Evolutionary conservation across 2,797 vertebrate genomes (phyloP).

Genomic region (Acrocephalus scirpaceus): DNA sequence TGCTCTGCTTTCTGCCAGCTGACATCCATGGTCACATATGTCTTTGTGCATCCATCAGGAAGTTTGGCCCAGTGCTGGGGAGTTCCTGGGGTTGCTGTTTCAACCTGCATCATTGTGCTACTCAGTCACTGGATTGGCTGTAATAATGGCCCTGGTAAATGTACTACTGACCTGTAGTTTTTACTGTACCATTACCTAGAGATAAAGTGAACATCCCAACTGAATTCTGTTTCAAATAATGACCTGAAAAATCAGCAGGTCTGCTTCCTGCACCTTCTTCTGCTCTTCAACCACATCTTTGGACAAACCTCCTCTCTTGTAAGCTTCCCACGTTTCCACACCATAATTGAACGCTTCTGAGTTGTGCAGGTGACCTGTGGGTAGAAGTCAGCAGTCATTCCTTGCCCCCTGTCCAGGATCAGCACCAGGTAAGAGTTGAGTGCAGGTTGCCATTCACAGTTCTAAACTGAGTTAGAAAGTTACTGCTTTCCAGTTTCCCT

Average conservation of each 20-base stretch:
- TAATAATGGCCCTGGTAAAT: neutral
- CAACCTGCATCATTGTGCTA: neutral
- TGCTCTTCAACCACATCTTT: conserved; percentile 83
- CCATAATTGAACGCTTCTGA: conserved; percentile 78
- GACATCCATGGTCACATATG: accelerated
- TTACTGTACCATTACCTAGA: neutral
- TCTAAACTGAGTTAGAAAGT: neutral
- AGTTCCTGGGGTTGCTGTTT: neutral
- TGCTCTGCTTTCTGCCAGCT: neutral
- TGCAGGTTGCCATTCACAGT: neutral
- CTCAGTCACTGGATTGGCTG: neutral
- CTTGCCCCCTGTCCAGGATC: neutral
- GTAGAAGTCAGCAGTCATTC: neutral
- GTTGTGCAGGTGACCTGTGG: conserved; percentile 75
- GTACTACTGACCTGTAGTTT: neutral
- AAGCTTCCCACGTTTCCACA: conserved; percentile 78
- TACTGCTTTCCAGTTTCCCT: too few relatives aligned
- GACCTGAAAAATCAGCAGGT: conserved; percentile 89
- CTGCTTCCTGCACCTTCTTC: conserved; percentile 83
- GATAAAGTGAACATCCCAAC: neutral
- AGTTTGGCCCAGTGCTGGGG: neutral
- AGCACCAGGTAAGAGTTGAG: neutral
- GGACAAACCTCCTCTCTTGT: conserved; percentile 74
- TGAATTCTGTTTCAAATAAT: neutral
- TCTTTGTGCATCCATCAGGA: neutral